A percentile compares a stretch with the other conserved stretches of the same genome.
These are phyloP conservation scores for Penaeus indicus DNA, from an alignment of 1,140 invertebrate genomes.

Conservation along the genomic window DNA sequence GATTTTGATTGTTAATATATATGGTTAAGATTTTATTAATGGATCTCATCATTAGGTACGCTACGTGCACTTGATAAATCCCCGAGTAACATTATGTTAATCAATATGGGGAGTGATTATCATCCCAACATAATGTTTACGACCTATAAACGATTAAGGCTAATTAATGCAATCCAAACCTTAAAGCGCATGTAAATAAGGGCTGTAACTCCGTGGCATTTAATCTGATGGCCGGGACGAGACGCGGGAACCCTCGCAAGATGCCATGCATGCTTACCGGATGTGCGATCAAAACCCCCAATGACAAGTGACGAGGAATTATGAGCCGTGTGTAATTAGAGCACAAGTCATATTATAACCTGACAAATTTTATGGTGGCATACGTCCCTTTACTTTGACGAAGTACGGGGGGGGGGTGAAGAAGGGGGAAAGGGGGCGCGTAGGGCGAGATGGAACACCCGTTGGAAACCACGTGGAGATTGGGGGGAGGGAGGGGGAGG, in stretches of 20 bases:
- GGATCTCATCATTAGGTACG: too few relatives aligned
- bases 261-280: conserved; percentile 48
- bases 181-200: background rate
- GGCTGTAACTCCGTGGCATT: conserved; percentile 22
- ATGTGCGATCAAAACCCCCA: conserved; percentile 16
- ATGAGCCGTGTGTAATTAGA: conserved; percentile 50
- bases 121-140: background rate
- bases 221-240: conserved; percentile 6
- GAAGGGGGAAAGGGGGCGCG: background rate
- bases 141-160: too few relatives aligned
- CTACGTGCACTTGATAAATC: too few relatives aligned
- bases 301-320: conserved; percentile 45
- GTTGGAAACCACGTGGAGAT: background rate
- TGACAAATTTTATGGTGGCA: conserved; percentile 47
- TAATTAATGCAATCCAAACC: too few relatives aligned
- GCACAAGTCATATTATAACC: conserved; percentile 37
- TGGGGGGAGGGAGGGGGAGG: background rate
- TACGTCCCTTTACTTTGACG: conserved; percentile 33
- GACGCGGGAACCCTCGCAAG: background rate
- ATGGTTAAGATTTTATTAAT: too few relatives aligned
- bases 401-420: background rate
- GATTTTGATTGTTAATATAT: too few relatives aligned
- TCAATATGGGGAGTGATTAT: too few relatives aligned
- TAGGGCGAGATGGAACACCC: background rate
- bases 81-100: too few relatives aligned